Evolutionary conservation across 1,140 invertebrate species (phyloP).

Genomic region (Tenebrio molitor): DNA sequence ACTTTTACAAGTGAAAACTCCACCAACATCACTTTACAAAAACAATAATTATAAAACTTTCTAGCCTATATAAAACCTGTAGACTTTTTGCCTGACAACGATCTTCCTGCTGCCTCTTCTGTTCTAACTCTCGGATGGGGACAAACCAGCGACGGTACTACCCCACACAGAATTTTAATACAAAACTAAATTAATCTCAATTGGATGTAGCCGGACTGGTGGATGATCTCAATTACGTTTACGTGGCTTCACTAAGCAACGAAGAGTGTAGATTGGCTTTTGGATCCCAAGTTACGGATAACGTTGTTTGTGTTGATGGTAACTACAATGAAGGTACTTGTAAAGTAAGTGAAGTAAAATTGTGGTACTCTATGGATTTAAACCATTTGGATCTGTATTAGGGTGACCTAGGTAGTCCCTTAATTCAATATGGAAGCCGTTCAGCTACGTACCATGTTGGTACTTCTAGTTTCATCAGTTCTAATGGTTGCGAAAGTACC

Average conservation of each 20-base stretch:
- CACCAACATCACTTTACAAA: neutral
- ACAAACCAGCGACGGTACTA: conserved; percentile 15
- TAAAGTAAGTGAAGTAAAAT: neutral
- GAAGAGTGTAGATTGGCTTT: neutral
- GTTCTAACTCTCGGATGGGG: conserved; percentile 22
- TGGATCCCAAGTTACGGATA: conserved; percentile 10
- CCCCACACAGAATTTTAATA: too few species aligned
- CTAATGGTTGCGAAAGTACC: conserved; percentile 16
- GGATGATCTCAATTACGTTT: neutral
- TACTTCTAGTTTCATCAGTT: conserved; percentile 1
- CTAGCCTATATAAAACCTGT: conserved; percentile 6
- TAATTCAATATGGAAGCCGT: conserved; percentile 5
- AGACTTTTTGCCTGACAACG: neutral
- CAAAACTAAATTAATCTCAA: too few species aligned
- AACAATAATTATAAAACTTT: too few species aligned
- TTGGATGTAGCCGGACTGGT: neutral
- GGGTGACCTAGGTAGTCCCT: conserved; percentile 34
- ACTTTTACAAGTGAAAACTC: neutral
- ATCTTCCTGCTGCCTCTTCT: neutral
- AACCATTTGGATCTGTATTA: neutral
- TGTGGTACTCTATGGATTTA: too few species aligned
- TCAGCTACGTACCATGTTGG: neutral
- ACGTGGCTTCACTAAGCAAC: neutral
- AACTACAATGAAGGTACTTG: conserved; percentile 13
- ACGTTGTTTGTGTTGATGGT: conserved; percentile 10